These are phyloP conservation scores for Cryptus viduatorius DNA, from an alignment of 2,888 invertebrate species.

Conservation along the genomic window DNA sequence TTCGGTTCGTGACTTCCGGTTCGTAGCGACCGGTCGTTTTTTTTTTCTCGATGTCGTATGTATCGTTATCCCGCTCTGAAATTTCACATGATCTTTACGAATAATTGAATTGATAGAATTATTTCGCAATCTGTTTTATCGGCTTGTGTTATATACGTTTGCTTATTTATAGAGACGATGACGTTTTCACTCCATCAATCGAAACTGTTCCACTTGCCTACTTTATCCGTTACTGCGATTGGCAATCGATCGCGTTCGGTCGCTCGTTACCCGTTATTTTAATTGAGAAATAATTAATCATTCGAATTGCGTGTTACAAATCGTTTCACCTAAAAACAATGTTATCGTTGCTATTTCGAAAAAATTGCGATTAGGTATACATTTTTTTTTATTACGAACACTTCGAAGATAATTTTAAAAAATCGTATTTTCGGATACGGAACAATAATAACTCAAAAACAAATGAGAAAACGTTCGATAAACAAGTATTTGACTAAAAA, in stretches of 20 bases:
- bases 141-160: constrained; percentile 5
- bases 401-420: not conserved
- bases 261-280: not conserved
- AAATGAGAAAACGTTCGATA: too few species aligned
- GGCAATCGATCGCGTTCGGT: constrained; percentile 58
- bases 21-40: constrained; percentile 51
- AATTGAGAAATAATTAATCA: constrained; percentile 8
- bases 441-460: too few species aligned
- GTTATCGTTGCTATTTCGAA: not conserved
- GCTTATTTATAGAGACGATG: constrained; percentile 67
- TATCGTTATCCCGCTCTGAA: constrained; percentile 48
- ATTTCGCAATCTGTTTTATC: constrained; percentile 9
- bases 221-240: constrained; percentile 56
- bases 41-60: constrained; percentile 49
- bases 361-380: not conserved
- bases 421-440: too few species aligned
- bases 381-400: not conserved
- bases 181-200: constrained; percentile 40
- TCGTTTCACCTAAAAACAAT: not conserved
- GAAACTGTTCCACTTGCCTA: constrained; percentile 65
- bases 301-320: not conserved
- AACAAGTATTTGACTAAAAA: too few species aligned
- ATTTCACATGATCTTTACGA: constrained; percentile 10
- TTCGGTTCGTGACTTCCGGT: constrained; percentile 43
- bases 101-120: not conserved